A percentile compares a stretch with the other conserved stretches of the same genome.
Evolutionary conservation across 2,113 vertebrate species (phyloP).

Genomic region (Nyctereutes procyonoides): DNA sequence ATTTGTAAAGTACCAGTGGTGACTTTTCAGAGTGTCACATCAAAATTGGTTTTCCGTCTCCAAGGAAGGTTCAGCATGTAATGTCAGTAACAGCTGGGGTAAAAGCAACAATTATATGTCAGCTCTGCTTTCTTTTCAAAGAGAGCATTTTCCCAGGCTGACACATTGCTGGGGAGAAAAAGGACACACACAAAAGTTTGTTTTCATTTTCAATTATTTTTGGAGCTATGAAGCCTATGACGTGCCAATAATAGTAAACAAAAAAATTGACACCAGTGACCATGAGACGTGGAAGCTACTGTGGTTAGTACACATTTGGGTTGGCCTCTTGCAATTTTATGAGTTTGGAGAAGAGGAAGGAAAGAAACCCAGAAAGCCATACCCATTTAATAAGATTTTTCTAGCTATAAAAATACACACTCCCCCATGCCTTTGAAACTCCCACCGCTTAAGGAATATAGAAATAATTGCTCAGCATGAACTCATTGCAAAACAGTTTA

Average conservation of each 20-base stretch:
- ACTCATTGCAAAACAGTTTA: conserved; percentile 70
- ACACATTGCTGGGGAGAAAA: conserved; percentile 74
- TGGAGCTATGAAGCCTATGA: conserved; percentile 68
- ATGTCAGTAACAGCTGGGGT: conserved; percentile 85
- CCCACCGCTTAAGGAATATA: conserved; percentile 52
- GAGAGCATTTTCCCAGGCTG: conserved; percentile 81
- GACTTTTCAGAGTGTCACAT: conserved; percentile 85
- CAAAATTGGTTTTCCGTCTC: conserved; percentile 88
- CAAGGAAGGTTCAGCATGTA: conserved; percentile 83
- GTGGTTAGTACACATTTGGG: not conserved
- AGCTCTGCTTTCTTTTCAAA: conserved; percentile 82
- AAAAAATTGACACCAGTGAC: conserved; percentile 41
- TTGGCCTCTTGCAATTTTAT: conserved; percentile 64
- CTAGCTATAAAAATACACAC: conserved; percentile 61
- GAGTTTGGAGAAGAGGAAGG: conserved; percentile 37
- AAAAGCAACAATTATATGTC: conserved; percentile 86
- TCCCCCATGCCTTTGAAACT: conserved; percentile 48
- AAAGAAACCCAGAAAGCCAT: conserved; percentile 60
- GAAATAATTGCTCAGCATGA: conserved; percentile 75
- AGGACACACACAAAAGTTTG: conserved; percentile 69
- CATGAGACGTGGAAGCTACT: not conserved
- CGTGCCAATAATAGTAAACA: conserved; percentile 78
- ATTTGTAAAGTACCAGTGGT: conserved; percentile 83
- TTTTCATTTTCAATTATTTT: conserved; percentile 85
- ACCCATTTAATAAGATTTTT: conserved; percentile 54